A percentile compares a stretch with the other conserved stretches of the same genome.
Evolutionary conservation across 2,113 vertebrate genomes (phyloP).

Genomic region (Limanda limanda): DNA sequence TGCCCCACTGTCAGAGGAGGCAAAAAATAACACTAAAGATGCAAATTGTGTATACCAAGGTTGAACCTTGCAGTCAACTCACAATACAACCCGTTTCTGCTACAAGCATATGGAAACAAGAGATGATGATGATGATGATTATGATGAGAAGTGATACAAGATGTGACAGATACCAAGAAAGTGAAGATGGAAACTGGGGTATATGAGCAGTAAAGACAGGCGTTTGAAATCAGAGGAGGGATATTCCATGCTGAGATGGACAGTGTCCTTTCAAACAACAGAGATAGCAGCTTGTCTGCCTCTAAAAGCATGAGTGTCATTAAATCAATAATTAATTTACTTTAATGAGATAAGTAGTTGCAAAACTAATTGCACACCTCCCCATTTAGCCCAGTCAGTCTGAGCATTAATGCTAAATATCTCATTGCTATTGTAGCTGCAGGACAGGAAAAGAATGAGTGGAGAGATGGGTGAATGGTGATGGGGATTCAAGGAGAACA

Average conservation of each 20-base stretch:
- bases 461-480: constrained; percentile 47
- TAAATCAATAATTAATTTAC: constrained; percentile 99
- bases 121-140: constrained; percentile 8
- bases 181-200: neutral
- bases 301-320: constrained; percentile 95
- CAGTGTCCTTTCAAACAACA: constrained; percentile 76
- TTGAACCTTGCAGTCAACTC: no score
- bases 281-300: constrained; percentile 86
- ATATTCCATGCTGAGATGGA: constrained; percentile 69
- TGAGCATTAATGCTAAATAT: constrained; percentile 87
- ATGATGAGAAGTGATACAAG: neutral
- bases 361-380: constrained; percentile 96
- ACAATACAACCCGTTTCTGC: neutral
- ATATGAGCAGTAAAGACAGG: constrained; percentile 30
- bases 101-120: neutral
- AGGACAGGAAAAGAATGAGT: constrained; percentile 67
- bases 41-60: no score
- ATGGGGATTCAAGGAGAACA: constrained; percentile 42
- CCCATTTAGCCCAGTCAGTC: constrained; percentile 90
- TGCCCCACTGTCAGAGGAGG: no score
- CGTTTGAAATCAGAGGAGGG: constrained; percentile 14
- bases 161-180: constrained; percentile 19
- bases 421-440: constrained; percentile 77
- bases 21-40: no score
- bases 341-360: constrained; percentile 99